Conservation (phyloP, 2,888 invertebrate species). For the Trileptium ribeirensis region DNA sequence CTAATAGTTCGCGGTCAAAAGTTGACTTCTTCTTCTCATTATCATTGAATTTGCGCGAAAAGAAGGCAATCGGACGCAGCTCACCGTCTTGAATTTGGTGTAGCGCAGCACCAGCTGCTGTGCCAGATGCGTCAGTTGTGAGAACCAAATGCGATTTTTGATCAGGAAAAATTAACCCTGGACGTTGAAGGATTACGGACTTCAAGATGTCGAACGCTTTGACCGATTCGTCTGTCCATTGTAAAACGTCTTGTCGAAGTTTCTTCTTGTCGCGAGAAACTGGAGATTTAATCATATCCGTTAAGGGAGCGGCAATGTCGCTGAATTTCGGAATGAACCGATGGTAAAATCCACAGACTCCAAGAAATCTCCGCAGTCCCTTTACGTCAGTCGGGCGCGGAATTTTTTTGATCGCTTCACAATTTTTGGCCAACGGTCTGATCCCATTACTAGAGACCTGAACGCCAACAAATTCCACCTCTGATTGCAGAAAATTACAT, state of each 20-base stretch:
- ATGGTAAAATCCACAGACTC: not conserved
- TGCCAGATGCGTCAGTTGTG: not conserved
- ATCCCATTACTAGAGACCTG: conserved; percentile 3
- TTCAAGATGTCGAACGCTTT: not conserved
- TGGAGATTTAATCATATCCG: not conserved
- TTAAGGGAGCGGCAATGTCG: not conserved
- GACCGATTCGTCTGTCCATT: not conserved
- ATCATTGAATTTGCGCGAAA: not conserved
- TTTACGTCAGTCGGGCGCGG: not conserved
- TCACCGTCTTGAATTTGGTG: not conserved
- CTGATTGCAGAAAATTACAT: not conserved
- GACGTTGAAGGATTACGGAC: not conserved
- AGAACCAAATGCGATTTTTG: not conserved
- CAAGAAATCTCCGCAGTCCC: not conserved
- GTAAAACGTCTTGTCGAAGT: not conserved
- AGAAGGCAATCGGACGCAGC: not conserved
- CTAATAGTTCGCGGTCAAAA: not conserved
- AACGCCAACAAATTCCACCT: conserved; percentile 6
- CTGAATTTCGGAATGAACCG: not conserved
- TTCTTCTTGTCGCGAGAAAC: not conserved
- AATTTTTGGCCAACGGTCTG: conserved; percentile 2
- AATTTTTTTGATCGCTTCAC: conserved; percentile 1
- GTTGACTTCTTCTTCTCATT: not conserved
- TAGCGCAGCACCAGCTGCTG: not conserved
- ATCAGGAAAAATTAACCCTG: not conserved